phyloP scores from a whole-genome alignment of 2,113 vertebrate species.

The Gambusia affinis region DNA sequence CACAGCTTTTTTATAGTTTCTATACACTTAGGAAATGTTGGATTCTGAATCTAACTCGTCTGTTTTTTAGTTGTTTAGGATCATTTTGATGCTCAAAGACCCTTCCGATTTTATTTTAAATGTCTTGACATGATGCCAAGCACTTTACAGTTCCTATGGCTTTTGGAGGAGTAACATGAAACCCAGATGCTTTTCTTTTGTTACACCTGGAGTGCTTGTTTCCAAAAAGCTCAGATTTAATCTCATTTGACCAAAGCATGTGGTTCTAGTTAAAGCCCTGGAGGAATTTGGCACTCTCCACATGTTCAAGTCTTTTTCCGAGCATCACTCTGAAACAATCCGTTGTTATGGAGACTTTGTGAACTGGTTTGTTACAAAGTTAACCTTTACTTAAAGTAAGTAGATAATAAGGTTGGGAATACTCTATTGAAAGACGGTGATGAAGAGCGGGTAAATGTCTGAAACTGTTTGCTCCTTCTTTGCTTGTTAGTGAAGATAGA shows the following conservation, averaged over 20 bases:
- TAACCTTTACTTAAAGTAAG: too few relatives aligned
- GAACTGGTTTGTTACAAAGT: too few relatives aligned
- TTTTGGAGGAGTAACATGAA: too few relatives aligned
- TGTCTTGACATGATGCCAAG: not conserved
- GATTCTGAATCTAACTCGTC: not conserved
- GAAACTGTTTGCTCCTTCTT: not conserved
- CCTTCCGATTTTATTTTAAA: not conserved
- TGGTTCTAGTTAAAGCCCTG: not conserved
- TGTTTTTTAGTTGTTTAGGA: not conserved
- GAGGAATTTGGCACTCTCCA: too few relatives aligned
- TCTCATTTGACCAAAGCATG: not conserved
- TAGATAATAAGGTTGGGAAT: too few relatives aligned
- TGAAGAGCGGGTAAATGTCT: not conserved
- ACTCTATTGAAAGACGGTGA: not conserved
- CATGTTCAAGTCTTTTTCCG: too few relatives aligned
- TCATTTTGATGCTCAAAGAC: not conserved
- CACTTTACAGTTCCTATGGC: too few relatives aligned
- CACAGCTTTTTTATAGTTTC: too few relatives aligned
- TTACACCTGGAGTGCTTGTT: too few relatives aligned
- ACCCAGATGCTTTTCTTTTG: not conserved
- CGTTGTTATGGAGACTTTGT: too few relatives aligned
- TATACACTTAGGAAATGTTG: not conserved
- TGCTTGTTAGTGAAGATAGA: conserved; percentile 15
- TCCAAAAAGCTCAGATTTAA: not conserved
- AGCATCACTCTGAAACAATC: too few relatives aligned